A percentile compares a stretch with the other conserved stretches of the same genome.
These are phyloP conservation scores for Mythimna impura DNA, from an alignment of 2,888 invertebrate genomes.

Conservation along the genomic window DNA sequence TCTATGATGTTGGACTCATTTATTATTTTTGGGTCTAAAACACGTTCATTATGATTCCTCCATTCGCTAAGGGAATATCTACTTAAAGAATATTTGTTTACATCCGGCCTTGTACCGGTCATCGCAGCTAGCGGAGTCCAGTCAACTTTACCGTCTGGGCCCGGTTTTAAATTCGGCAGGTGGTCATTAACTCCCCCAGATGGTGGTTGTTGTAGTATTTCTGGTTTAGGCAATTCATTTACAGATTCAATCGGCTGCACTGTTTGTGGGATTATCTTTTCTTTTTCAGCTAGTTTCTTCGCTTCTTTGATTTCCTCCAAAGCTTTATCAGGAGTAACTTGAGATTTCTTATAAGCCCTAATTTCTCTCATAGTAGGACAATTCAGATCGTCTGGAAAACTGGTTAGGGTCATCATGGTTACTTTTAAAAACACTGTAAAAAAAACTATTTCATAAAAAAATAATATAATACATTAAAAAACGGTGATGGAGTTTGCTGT, in stretches of 20 bases:
- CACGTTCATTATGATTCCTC: conserved; percentile 91
- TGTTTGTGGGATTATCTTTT: neutral
- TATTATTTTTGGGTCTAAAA: conserved; percentile 87
- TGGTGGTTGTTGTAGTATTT: conserved; percentile 50
- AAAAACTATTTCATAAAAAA: neutral
- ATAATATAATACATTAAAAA: neutral
- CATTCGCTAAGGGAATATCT: conserved; percentile 94
- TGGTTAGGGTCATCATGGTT: conserved; percentile 62
- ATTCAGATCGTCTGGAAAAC: conserved; percentile 77
- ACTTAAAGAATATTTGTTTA: conserved; percentile 94
- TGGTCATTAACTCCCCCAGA: conserved; percentile 68
- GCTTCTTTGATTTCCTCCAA: conserved; percentile 67
- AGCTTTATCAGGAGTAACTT: conserved; percentile 69
- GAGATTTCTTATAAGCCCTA: conserved; percentile 82
- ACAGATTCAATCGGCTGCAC: neutral
- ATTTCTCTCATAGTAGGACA: conserved; percentile 76
- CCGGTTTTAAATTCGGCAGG: conserved; percentile 88
- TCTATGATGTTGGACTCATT: conserved; percentile 90
- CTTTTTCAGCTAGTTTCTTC: conserved; percentile 45
- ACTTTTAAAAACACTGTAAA: neutral
- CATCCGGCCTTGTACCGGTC: conserved; percentile 94
- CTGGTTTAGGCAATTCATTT: neutral
- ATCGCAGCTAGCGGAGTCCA: conserved; percentile 93
- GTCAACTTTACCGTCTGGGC: conserved; percentile 93
- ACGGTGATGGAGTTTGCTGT: neutral